phyloP scores from a whole-genome alignment of 2,113 vertebrate species.

The Todiramphus saurophagus region DNA sequence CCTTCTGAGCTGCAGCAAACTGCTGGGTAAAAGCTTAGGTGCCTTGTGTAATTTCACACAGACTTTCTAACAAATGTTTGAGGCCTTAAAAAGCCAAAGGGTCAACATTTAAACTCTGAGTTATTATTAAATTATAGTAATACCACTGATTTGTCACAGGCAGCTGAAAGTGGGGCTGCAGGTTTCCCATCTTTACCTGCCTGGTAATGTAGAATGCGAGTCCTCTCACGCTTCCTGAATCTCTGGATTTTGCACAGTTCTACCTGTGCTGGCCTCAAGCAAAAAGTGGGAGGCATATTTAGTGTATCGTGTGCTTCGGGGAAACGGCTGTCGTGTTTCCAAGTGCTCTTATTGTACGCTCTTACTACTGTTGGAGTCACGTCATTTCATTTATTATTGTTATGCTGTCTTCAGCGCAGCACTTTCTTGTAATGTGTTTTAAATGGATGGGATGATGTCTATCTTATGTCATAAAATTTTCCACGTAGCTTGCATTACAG shows the following conservation, averaged over 20 bases:
- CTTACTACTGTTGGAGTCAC: background rate
- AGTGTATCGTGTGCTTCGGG: background rate
- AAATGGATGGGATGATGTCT: background rate
- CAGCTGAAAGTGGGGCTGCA: background rate
- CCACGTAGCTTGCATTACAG: background rate
- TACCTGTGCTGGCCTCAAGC: background rate
- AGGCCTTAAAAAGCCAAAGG: constrained; percentile 5
- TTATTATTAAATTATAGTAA: background rate
- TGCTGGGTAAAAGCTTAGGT: background rate
- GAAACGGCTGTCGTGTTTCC: background rate
- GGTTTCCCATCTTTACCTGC: background rate
- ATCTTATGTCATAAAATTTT: background rate
- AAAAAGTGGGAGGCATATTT: background rate
- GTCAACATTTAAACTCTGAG: background rate
- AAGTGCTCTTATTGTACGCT: background rate
- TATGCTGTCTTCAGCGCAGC: background rate
- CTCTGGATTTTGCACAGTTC: background rate
- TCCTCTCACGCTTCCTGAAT: background rate
- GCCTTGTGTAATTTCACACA: background rate
- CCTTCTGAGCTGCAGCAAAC: background rate
- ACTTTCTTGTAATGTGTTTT: background rate
- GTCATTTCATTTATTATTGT: background rate
- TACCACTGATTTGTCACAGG: background rate
- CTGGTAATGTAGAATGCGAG: background rate
- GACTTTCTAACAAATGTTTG: background rate